Conservation (phyloP, 2,113 vertebrate genomes). For the Irena cyanogastra region DNA sequence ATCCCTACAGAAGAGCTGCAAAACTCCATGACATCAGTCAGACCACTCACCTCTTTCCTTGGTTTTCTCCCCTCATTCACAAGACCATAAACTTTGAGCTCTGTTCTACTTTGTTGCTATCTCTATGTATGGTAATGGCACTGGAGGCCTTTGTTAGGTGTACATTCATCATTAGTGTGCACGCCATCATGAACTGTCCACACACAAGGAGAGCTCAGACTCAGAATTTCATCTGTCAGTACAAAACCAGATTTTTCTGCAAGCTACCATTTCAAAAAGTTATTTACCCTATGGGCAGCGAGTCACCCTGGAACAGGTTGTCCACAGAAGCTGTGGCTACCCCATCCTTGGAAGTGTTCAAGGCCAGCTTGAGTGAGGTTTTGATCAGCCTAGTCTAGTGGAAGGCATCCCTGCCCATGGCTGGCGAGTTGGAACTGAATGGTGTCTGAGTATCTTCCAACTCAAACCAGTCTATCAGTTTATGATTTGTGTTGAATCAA, state of each 20-base stretch:
- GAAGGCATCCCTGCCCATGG: not conserved
- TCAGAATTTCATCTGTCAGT: not conserved
- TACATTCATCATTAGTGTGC: not conserved
- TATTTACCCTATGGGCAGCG: rapidly evolving
- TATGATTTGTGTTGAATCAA: not conserved
- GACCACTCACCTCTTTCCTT: not conserved
- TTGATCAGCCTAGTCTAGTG: not conserved
- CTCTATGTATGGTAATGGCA: rapidly evolving
- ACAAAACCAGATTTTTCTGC: not conserved
- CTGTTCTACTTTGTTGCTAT: not conserved
- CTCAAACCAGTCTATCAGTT: not conserved
- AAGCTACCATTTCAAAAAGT: not conserved
- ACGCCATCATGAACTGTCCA: not conserved
- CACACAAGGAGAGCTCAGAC: not conserved
- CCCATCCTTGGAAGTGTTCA: not conserved
- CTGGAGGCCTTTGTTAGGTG: not conserved
- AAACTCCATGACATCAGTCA: not conserved
- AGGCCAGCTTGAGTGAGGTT: not conserved
- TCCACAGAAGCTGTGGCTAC: not conserved
- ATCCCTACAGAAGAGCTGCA: not conserved
- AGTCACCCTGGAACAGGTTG: too few relatives aligned
- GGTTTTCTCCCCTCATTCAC: not conserved
- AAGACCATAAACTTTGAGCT: not conserved
- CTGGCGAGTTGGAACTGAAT: not conserved
- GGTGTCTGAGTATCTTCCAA: not conserved